Percentiles rank a stretch among this genome's conserved stretches.
These are phyloP conservation scores for Microchrysa polita DNA, from an alignment of 2,888 invertebrate genomes.

Conservation along the genomic window DNA sequence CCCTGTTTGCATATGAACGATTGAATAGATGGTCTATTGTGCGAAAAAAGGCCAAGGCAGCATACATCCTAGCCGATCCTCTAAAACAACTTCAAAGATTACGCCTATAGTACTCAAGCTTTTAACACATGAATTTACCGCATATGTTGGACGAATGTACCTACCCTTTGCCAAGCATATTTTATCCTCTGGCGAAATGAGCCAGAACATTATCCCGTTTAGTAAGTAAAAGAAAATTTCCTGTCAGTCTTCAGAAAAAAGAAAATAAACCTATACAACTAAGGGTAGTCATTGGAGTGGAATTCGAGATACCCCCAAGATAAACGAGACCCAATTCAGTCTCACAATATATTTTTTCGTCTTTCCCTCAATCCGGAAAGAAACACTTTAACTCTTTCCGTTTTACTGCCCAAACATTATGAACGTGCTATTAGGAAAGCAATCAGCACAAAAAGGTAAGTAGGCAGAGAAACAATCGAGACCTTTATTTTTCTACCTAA, in stretches of 20 bases:
- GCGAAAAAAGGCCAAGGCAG: too few relatives aligned
- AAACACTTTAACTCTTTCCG: conserved; percentile 26
- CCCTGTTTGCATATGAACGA: too few relatives aligned
- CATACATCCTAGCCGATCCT: too few relatives aligned
- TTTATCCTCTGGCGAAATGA: too few relatives aligned
- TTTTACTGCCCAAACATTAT: background rate
- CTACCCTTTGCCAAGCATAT: too few relatives aligned
- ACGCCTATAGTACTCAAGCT: too few relatives aligned
- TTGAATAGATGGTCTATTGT: too few relatives aligned
- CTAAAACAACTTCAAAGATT: too few relatives aligned
- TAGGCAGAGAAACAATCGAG: conserved; percentile 2
- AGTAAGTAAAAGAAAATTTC: background rate
- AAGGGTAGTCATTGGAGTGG: background rate
- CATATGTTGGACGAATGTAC: too few relatives aligned
- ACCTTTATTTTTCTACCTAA: background rate
- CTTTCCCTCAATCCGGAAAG: conserved; percentile 8
- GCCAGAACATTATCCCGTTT: too few relatives aligned
- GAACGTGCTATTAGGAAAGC: conserved; percentile 30
- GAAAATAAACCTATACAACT: conserved; percentile 1
- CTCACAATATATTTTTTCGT: background rate
- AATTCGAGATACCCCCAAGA: background rate
- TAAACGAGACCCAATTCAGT: conserved; percentile 4
- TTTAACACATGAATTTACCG: too few relatives aligned
- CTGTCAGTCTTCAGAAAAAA: background rate
- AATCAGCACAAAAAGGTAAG: conserved; percentile 30